Percentiles rank a stretch among this genome's conserved stretches.
Evolutionary conservation across 2,888 invertebrate genomes (phyloP).

Genomic region (Drosophila algonquin): DNA sequence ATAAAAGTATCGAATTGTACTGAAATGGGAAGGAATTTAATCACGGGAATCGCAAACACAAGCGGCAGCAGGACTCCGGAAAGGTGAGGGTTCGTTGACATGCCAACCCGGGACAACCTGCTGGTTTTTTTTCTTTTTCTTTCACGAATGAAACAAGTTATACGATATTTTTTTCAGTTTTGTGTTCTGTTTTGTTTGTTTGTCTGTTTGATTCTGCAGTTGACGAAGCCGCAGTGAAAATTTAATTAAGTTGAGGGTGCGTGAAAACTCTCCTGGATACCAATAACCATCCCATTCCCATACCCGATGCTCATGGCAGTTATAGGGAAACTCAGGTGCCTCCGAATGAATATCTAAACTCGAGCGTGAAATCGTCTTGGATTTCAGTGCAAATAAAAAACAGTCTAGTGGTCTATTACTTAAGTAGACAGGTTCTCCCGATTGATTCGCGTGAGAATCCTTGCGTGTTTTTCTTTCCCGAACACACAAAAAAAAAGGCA

Average conservation of each 20-base stretch:
- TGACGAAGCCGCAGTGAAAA: slow-evolving; percentile 80
- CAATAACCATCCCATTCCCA: slow-evolving; percentile 4
- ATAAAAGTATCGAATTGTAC: slow-evolving; percentile 73
- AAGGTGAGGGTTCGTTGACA: slow-evolving; percentile 54
- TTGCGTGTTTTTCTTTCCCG: slow-evolving; percentile 67
- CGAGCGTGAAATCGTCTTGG: slow-evolving; percentile 69
- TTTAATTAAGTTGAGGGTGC: slow-evolving; percentile 77
- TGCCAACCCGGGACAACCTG: slow-evolving; percentile 67
- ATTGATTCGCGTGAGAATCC: slow-evolving; percentile 76
- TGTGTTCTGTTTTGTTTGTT: slow-evolving; percentile 38
- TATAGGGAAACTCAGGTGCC: slow-evolving; percentile 1
- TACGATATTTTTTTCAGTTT: slow-evolving; percentile 76
- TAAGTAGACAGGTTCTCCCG: slow-evolving; percentile 56
- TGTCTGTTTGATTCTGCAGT: slow-evolving; percentile 55
- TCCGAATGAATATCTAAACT: slow-evolving; percentile 40
- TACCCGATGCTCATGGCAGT: slow-evolving; percentile 10
- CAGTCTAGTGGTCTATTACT: slow-evolving; percentile 21
- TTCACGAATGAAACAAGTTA: slow-evolving; percentile 71
- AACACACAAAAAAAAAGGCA: slow-evolving; percentile 38
- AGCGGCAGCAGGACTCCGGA: slow-evolving; percentile 5
- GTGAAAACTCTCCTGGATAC: slow-evolving; percentile 35
- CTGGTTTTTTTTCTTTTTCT: slow-evolving; percentile 15
- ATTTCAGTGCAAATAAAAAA: slow-evolving; percentile 75
- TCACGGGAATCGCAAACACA: slow-evolving; percentile 73
- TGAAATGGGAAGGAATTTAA: slow-evolving; percentile 49